Conservation (phyloP, 64 coral and sea anemone species). For the Porites australiensis region DNA sequence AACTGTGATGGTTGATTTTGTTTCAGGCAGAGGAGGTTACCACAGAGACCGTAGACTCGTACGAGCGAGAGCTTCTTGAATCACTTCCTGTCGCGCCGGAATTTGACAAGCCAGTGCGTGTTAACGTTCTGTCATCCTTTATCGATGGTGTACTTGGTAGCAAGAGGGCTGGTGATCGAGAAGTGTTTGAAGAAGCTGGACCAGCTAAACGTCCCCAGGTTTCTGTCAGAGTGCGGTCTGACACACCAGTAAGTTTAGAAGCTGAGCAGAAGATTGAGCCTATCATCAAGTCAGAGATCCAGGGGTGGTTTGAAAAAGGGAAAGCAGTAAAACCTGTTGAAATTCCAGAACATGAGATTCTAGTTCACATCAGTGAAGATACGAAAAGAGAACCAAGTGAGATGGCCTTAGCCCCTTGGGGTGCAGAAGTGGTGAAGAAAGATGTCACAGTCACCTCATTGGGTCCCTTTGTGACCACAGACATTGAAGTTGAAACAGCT, state of each 20-base stretch:
- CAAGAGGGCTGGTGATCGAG: constrained; percentile 44
- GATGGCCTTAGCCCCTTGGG: constrained; percentile 73
- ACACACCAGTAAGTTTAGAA: constrained; percentile 72
- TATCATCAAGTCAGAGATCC: constrained; percentile 98
- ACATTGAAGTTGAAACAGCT: constrained; percentile 94
- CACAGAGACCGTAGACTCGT: constrained; percentile 32
- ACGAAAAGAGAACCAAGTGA: constrained; percentile 70
- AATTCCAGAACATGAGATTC: constrained; percentile 83
- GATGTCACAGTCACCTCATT: constrained; percentile 91
- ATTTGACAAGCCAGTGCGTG: constrained; percentile 25
- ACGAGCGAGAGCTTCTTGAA: constrained; percentile 40
- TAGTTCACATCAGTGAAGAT: constrained; percentile 86
- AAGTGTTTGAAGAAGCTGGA: constrained; percentile 55
- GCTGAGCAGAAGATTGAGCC: constrained; percentile 92
- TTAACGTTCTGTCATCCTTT: constrained; percentile 65
- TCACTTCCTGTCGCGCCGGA: constrained; percentile 21
- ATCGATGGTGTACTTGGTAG: constrained; percentile 69
- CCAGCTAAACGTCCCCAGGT: constrained; percentile 75
- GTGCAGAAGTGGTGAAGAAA: constrained; percentile 87
- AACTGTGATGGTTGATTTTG: neutral
- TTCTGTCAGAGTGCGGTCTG: constrained; percentile 82
- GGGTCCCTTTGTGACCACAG: constrained; percentile 83
- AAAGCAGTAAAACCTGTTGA: constrained; percentile 79
- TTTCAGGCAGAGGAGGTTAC: constrained; percentile 47
- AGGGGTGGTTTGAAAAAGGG: constrained; percentile 93